Base-by-base conservation (phyloP, 2,113 vertebrate genomes). In the Ptyas mucosa region DNA sequence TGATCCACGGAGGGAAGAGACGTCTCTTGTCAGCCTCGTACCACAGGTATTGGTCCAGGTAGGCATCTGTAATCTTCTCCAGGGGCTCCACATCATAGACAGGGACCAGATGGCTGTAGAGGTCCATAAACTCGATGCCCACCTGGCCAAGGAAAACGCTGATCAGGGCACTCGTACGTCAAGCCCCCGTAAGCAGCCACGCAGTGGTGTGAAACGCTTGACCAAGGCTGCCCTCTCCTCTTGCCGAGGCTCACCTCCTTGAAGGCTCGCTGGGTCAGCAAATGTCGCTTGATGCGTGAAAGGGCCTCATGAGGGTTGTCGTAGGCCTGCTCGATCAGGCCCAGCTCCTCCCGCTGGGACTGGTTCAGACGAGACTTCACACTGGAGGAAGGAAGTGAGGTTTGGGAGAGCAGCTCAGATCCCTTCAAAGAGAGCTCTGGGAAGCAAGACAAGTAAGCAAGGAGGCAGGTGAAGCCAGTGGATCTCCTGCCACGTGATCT, bases 71-170 rank as follows among this genome's bases (percentile, higher is more conserved):
- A 97, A 99, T 99, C 97, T 99, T 99, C 97, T 99, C 99, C 96
- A 99, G 95, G 0, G 99, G 99, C 91, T 99, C 99, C 52, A 99
- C 99, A 9, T 99, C 99, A 86, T 99, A 99, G 87, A 99, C 99
- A 0, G 99, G 99, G 55, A 99, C 99, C 90, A 99, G 95, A 91
- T 99, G 99, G 96, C 99, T 99, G 97, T 99, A 99, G 90, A 99
- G 97, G 97, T 99, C 99, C 99, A 99, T 99, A 97, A 99, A 99
- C 96, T 99, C 99, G n/a, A 99, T 99, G 87, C 99, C 99, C 90
- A 99, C 99, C 99, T 99, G 52, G 26, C 53, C 57, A 58, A 21
- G 93, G 90, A 8, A n/a, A 10, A 9, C 8, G 3, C 34, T 3
- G 75, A 3, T 81, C 75, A 81, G 8, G 75, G 69, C 69, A 20